These are phyloP conservation scores for Blera fallax DNA, from an alignment of 2,888 invertebrate genomes.

Conservation along the genomic window DNA sequence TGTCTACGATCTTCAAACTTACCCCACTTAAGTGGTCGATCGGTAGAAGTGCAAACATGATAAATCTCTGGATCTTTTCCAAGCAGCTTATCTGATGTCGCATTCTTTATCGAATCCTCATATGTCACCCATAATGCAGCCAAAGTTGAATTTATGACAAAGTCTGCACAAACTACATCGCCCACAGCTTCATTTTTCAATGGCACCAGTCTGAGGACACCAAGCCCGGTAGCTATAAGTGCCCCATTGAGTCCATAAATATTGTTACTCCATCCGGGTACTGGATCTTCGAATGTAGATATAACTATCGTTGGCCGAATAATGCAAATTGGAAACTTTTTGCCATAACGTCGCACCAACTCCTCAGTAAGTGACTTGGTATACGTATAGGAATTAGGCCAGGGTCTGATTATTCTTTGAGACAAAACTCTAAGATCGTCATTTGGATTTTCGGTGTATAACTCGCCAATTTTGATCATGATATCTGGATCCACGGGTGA, in stretches of 20 bases:
- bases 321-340: conserved; percentile 72
- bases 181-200: conserved; percentile 28
- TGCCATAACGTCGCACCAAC: conserved; percentile 72
- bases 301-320: conserved; percentile 75
- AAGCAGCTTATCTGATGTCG: not conserved
- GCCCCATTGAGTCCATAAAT: conserved; percentile 75
- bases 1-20: not conserved
- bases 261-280: conserved; percentile 75
- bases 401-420: conserved; percentile 74
- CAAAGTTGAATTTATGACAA: conserved; percentile 75
- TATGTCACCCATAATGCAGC: conserved; percentile 74
- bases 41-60: conserved; percentile 62
- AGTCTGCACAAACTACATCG: conserved; percentile 76
- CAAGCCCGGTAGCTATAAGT: conserved; percentile 72
- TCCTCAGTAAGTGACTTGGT: conserved; percentile 75
- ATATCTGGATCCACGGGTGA: conserved; percentile 73
- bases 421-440: conserved; percentile 66
- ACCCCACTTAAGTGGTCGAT: conserved; percentile 71
- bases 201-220: conserved; percentile 72
- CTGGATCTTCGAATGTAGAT: conserved; percentile 75
- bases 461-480: conserved; percentile 73
- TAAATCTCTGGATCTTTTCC: conserved; percentile 70
- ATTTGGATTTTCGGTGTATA: not conserved
- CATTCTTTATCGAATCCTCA: conserved; percentile 10
- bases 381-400: conserved; percentile 76